Evolutionary conservation across 2,888 invertebrate genomes (phyloP).

Genomic region (Campoletis raptor): DNA sequence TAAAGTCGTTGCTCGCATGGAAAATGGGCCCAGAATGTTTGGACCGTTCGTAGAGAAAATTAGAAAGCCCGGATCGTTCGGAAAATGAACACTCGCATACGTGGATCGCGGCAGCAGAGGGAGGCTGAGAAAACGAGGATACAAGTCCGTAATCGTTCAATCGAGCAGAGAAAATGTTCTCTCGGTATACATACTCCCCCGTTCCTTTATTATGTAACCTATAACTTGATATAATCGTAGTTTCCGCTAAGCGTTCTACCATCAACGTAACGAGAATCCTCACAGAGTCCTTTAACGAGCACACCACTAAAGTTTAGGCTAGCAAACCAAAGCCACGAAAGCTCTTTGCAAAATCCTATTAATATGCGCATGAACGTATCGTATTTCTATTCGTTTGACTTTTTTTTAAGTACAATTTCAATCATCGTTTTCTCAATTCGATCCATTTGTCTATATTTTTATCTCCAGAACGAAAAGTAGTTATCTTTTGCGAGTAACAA

Average conservation of each 20-base stretch:
- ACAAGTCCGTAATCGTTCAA: slow-evolving; percentile 64
- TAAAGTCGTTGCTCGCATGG: neutral
- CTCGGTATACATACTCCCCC: neutral
- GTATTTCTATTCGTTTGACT: neutral
- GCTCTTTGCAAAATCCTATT: slow-evolving; percentile 25
- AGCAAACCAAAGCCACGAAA: slow-evolving; percentile 53
- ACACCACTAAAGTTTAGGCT: slow-evolving; percentile 53
- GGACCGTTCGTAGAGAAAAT: neutral
- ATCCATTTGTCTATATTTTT: neutral
- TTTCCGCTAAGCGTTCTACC: slow-evolving; percentile 28
- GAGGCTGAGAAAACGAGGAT: slow-evolving; percentile 31
- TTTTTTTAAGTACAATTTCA: neutral
- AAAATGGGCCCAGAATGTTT: neutral
- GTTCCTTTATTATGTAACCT: slow-evolving; percentile 34
- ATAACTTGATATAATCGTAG: slow-evolving; percentile 55
- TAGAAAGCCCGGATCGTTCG: slow-evolving; percentile 7
- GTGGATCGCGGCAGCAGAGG: slow-evolving; percentile 7
- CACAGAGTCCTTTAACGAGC: slow-evolving; percentile 55
- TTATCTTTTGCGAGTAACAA: too few relatives aligned
- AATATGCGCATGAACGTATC: neutral
- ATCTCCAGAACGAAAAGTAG: neutral
- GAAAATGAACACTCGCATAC: neutral
- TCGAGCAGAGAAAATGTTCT: slow-evolving; percentile 56
- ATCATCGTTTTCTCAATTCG: slow-evolving; percentile 6
- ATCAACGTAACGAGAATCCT: slow-evolving; percentile 59